Base-by-base conservation (phyloP, 2,113 vertebrate genomes). In the Donacobius atricapilla region DNA sequence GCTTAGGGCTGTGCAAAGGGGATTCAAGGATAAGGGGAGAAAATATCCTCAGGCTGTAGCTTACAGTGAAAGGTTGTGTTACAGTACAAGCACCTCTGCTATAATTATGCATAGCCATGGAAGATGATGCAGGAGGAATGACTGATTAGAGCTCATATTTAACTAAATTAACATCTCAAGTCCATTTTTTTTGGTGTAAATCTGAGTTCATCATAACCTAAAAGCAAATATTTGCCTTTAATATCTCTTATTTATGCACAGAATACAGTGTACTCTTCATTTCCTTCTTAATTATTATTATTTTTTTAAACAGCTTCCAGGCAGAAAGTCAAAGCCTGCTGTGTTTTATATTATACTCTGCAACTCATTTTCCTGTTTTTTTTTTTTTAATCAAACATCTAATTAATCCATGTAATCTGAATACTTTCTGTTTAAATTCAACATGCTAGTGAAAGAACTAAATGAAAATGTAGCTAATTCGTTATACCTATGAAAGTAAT, bases 271-370 rank as follows among this genome's bases (percentile, higher is more conserved):
- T 98, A 94, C 91, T 95, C 90, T 96, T 98, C 93, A 93, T 91
- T 93, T 98, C 96, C 87, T 95, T 97, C 96, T 97, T 98, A 97
- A 97, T 98, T 97, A 97, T 97, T 98, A 97, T 97, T 97, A 91
- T 97, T 97, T 95, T 96, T 97, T 93, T 75, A 97, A 98, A 97
- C 96, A 96, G 97, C 95, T 98, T 98, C 80, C 48, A 93, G 85
- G 96, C 98, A 98, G 96, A 98, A 98, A 97, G 97, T 97, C 97
- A 97, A 97, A 98, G 95, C 97, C 96, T 97, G 97, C 97, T 98
- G 97, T 96, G 96, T 97, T 97, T 97, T 96, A 90, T 97, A 98
- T 97, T 97, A 97, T 95, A 84, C 28, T 90, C 89, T 90, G 97
- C 92, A 96, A 97, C 95, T 98, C 96, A 96, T 97, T 97, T 98